Percentiles rank a stretch among this genome's conserved stretches.
These are phyloP conservation scores for Polyommatus iphigenia DNA, from an alignment of 2,888 invertebrate species.

Conservation along the genomic window DNA sequence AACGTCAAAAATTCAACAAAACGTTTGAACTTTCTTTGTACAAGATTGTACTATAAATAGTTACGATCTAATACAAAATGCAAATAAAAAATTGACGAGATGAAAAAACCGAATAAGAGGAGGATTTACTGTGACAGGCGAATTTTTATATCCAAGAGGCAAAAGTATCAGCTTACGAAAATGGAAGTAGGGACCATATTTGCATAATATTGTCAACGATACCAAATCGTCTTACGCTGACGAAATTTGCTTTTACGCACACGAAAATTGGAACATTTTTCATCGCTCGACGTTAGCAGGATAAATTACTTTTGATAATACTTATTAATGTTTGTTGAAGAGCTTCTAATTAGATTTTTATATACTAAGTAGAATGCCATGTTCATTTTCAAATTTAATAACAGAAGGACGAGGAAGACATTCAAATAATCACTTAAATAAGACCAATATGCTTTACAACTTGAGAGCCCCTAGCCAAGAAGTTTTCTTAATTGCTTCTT, in stretches of 20 bases:
- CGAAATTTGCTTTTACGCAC: constrained; percentile 50
- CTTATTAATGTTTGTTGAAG: background rate
- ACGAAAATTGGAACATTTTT: constrained; percentile 39
- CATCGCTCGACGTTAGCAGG: constrained; percentile 18
- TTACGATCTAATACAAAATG: constrained; percentile 18
- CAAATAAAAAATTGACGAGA: constrained; percentile 32
- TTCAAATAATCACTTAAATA: no score
- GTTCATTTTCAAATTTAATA: background rate
- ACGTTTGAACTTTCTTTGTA: background rate
- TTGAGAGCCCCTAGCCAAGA: no score
- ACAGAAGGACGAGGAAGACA: background rate
- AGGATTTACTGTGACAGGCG: constrained; percentile 52
- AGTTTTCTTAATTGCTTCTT: no score
- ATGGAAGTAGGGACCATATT: constrained; percentile 53
- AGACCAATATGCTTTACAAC: no score
- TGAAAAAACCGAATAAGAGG: constrained; percentile 43
- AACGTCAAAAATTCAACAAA: no score
- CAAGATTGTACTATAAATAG: constrained; percentile 24
- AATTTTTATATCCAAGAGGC: constrained; percentile 52
- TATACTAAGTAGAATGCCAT: background rate
- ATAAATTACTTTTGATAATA: constrained; percentile 19
- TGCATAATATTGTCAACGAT: constrained; percentile 59
- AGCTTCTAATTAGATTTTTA: background rate
- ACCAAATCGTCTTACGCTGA: constrained; percentile 45
- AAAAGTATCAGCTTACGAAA: constrained; percentile 51